Conservation (phyloP, 2,113 vertebrate species). For the Hepsetus odoe region DNA sequence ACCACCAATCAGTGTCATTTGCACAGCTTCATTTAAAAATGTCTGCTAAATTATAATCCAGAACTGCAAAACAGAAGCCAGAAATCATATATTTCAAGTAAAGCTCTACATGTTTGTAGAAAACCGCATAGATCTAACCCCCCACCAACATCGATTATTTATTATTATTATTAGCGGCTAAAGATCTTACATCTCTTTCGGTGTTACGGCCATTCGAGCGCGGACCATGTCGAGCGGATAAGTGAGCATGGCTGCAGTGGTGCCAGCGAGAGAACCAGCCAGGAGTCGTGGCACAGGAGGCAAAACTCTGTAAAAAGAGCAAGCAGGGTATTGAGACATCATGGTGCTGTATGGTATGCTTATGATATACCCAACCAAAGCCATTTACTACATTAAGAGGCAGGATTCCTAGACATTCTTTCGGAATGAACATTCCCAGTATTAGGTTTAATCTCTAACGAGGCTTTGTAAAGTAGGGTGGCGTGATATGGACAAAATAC, state of each 20-base stretch:
- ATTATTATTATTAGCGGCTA: background rate
- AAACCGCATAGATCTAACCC: no score
- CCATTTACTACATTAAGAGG: no score
- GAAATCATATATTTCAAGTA: no score
- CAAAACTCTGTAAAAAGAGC: slow-evolving; percentile 76
- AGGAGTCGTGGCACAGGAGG: slow-evolving; percentile 89
- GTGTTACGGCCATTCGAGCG: slow-evolving; percentile 97
- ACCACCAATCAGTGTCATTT: background rate
- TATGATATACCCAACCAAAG: background rate
- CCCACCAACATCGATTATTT: background rate
- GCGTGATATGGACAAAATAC: background rate
- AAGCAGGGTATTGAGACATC: background rate
- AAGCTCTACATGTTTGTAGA: background rate
- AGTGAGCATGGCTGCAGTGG: slow-evolving; percentile 87
- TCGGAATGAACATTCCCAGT: no score
- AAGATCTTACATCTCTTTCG: slow-evolving; percentile 93
- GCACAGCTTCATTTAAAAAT: background rate
- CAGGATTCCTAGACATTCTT: no score
- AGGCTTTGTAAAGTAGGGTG: background rate
- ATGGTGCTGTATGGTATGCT: background rate
- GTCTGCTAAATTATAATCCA: no score
- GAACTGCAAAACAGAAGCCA: no score
- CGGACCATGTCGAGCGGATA: slow-evolving; percentile 97
- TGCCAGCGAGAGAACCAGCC: slow-evolving; percentile 90
- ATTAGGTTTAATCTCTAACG: no score